phyloP scores from a whole-genome alignment of 2,113 vertebrate genomes.

The Cyphomyrus plagiostoma region DNA sequence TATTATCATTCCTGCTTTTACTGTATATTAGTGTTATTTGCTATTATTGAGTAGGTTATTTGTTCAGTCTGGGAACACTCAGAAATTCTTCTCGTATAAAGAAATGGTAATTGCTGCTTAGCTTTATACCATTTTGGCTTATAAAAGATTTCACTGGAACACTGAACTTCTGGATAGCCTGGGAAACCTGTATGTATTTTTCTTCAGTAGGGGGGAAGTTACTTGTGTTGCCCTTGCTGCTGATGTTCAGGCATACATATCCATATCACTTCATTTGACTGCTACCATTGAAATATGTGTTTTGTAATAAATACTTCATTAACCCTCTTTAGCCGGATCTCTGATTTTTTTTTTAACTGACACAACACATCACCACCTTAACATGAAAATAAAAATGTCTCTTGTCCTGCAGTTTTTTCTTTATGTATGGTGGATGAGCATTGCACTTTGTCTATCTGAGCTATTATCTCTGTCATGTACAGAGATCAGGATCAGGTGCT shows the following conservation, averaged over 20 bases:
- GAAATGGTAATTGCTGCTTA: neutral
- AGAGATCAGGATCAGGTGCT: conserved; percentile 30
- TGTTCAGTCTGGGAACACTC: neutral
- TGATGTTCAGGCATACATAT: neutral
- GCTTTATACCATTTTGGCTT: neutral
- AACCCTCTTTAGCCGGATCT: neutral
- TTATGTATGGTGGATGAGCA: neutral
- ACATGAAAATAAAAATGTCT: neutral
- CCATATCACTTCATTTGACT: neutral
- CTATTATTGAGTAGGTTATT: neutral
- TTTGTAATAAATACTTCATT: neutral
- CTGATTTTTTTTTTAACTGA: neutral
- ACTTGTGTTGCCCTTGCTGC: neutral
- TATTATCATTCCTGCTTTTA: neutral
- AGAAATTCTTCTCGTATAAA: neutral
- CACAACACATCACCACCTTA: neutral
- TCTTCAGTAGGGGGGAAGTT: neutral
- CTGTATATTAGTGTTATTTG: neutral
- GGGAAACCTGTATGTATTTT: neutral
- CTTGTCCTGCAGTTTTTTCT: neutral
- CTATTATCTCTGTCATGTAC: neutral
- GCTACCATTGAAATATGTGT: neutral
- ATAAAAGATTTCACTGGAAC: neutral
- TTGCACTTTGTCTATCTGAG: neutral
- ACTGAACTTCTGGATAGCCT: neutral